Percentiles rank a stretch among this genome's conserved stretches.
phyloP scores from a whole-genome alignment of 53 echinoderm and acorn worm species.

The Actinopyga echinites region DNA sequence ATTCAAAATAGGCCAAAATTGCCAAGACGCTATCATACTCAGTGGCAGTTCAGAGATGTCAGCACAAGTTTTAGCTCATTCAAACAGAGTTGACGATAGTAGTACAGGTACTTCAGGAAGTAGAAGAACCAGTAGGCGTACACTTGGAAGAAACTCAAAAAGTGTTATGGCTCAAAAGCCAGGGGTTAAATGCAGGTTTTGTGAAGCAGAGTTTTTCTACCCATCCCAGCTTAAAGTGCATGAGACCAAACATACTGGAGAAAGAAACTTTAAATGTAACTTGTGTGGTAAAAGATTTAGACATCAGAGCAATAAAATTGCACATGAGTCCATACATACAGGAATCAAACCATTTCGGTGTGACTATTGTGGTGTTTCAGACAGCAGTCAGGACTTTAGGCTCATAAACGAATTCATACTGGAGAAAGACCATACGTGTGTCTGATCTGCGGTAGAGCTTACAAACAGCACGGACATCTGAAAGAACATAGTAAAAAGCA shows the following conservation, averaged over 20 bases:
- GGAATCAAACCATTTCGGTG: not conserved
- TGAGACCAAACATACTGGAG: not conserved
- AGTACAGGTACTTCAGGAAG: no score
- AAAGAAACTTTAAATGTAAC: not conserved
- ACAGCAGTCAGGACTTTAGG: not conserved
- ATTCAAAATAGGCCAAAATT: no score
- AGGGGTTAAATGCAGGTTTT: not conserved
- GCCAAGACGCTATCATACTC: no score
- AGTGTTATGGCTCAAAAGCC: not conserved
- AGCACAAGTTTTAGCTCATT: no score
- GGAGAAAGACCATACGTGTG: slow-evolving; percentile 16
- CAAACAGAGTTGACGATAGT: no score
- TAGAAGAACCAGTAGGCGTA: not conserved
- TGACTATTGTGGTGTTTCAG: not conserved
- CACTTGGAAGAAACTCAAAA: not conserved
- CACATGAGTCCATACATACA: not conserved
- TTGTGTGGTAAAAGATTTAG: not conserved
- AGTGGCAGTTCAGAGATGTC: no score
- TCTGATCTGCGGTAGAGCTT: not conserved
- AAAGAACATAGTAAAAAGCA: not conserved
- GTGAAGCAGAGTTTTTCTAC: not conserved
- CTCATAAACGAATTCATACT: slow-evolving; percentile 4
- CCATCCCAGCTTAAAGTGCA: not conserved
- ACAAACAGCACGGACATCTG: slow-evolving; percentile 1
- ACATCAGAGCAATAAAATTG: not conserved